Evolutionary conservation across 2,797 vertebrate genomes (phyloP), one percentile per base, ranked within the genome.

Genomic region (Gallinago solitaria): DNA sequence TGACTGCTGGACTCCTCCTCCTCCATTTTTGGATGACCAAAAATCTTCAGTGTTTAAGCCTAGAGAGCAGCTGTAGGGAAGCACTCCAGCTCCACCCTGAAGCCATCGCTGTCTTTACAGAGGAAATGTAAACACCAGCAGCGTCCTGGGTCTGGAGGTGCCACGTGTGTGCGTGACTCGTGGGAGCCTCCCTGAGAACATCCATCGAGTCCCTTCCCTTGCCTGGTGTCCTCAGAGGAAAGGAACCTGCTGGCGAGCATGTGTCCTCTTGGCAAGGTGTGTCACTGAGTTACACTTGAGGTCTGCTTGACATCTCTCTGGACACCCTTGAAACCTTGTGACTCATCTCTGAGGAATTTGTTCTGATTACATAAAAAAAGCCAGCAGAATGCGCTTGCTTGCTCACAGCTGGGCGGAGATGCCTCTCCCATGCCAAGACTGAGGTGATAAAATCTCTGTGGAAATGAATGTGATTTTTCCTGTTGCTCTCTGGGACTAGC

Each of bases 371-470:
- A 97, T 96, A 89, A 89, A 97, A 95, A 96, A 96, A 94, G 82
- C 69, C 90, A 91, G 91, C 91, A 91, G 97, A 97, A 91, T 93
- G 83, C 20, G 8, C 84, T 96, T 10, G 5, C 93, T 95, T 95
- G 96, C 96, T 96, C 93, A 92, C 81, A 96, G 95, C 89, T 97
- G 95, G 96, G 96, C 85, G 97, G 97, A 97, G 97, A 96, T 94
- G 92, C 92, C 89, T 93, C 97, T 97, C 92, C 79, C 61, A 19
- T 97, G 93, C 94, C 90, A 97, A 97, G 88, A 95, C 90, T 77
- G 94, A 91, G 93, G 85, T 96, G 94, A 97, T 97, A 96, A 95
- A 93, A 95, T 96, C 91, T 89, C 90, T 82, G 68, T 92, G 95
- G 96, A 96, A 90, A 93, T 87, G 33, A 94, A 95, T 83, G 53